Conservation (phyloP, 2,888 invertebrate genomes). For the Lasioglossum leucozonium region DNA sequence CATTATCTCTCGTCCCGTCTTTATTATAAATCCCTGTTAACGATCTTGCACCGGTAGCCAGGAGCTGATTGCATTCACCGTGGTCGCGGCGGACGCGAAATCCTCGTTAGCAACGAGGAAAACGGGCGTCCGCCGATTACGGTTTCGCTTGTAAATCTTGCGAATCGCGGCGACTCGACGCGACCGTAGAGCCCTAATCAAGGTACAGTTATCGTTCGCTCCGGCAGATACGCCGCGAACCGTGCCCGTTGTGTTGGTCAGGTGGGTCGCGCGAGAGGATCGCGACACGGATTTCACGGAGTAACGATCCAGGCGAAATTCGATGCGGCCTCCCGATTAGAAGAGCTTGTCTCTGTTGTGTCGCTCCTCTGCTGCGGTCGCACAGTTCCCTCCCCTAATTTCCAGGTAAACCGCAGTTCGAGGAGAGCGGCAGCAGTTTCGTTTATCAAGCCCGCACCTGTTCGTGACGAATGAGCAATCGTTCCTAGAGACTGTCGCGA, state of each 20-base stretch:
- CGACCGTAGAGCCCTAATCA: constrained; percentile 14
- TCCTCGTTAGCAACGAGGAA: constrained; percentile 13
- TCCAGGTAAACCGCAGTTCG: constrained; percentile 51
- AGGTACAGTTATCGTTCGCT: constrained; percentile 47
- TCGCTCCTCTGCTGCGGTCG: constrained; percentile 9
- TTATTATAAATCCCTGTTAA: constrained; percentile 9
- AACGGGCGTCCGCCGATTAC: constrained; percentile 10
- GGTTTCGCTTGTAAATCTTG: constrained; percentile 26
- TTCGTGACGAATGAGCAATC: constrained; percentile 68
- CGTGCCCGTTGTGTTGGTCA: background rate
- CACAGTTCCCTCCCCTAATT: constrained; percentile 47
- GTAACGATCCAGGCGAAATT: constrained; percentile 50
- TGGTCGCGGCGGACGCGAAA: constrained; percentile 9
- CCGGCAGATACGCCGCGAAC: constrained; percentile 39
- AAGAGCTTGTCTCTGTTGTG: background rate
- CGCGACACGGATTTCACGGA: constrained; percentile 31
- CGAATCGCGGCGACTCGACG: background rate
- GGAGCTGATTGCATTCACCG: constrained; percentile 6
- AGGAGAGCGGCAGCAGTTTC: constrained; percentile 54
- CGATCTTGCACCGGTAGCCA: constrained; percentile 1
- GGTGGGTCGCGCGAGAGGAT: background rate
- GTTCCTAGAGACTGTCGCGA: constrained; percentile 44
- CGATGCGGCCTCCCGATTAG: constrained; percentile 47
- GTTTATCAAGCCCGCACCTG: constrained; percentile 66
- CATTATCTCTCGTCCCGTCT: background rate